Conservation (phyloP, 2,888 invertebrate species). For the Drosophila demipolita region DNA sequence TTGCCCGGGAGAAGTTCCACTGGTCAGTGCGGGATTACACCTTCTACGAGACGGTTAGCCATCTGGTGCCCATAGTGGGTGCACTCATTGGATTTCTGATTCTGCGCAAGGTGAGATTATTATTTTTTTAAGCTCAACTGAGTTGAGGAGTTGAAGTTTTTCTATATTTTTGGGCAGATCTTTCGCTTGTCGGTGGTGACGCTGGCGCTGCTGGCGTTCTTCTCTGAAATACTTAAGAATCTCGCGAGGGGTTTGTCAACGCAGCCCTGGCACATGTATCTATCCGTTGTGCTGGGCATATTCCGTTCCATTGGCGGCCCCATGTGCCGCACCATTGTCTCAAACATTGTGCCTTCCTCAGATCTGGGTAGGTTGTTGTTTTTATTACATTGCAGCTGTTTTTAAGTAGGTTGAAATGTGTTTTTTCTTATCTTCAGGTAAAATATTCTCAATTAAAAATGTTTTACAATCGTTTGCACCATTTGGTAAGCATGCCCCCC, state of each 20-base stretch:
- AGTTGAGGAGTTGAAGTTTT: background rate
- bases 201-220: constrained; percentile 78
- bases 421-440: constrained; percentile 84
- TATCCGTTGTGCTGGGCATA: constrained; percentile 73
- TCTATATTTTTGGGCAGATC: constrained; percentile 52
- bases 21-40: constrained; percentile 89
- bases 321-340: constrained; percentile 84
- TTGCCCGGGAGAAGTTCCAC: constrained; percentile 88
- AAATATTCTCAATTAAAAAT: constrained; percentile 89
- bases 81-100: constrained; percentile 87
- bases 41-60: constrained; percentile 86
- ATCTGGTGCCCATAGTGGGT: constrained; percentile 87
- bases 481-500: constrained; percentile 79
- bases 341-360: constrained; percentile 82
- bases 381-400: background rate
- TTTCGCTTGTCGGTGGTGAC: constrained; percentile 81
- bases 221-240: constrained; percentile 76
- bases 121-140: background rate
- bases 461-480: constrained; percentile 88
- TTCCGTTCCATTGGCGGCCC: constrained; percentile 81
- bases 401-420: background rate
- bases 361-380: constrained; percentile 82
- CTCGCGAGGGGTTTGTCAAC: constrained; percentile 78
- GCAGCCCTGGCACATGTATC: constrained; percentile 82
- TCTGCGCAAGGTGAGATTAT: constrained; percentile 85